Base-by-base conservation (phyloP, 2,113 vertebrate genomes). In the Eleginops maclovinus region DNA sequence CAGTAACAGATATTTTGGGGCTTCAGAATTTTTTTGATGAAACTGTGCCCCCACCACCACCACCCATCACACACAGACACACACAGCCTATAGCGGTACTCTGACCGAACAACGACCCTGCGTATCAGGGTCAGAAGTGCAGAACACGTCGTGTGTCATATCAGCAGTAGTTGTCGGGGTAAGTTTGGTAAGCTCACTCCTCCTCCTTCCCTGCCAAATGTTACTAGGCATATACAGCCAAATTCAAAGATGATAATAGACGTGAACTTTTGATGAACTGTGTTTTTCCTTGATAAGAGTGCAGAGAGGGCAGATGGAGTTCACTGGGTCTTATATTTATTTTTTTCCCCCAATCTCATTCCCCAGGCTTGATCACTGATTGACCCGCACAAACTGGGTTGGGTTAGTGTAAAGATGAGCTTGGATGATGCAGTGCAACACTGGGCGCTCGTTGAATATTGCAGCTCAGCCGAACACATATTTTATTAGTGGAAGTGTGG, bases 21-120 rank as follows among this genome's bases (percentile, higher is more conserved):
- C 11, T 77, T 82, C 68, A 49, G 13, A n/a, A 60, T 67, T 72
- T 77, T 67, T 82, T 69, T 76, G 67, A 22, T 31, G n/a, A 0
- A 63, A 64, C 49, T 72, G n/a, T 53, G 67, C n/a, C n/a, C 11
- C 53, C 72, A 71, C n/a, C 50, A 15, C 28, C 44, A 28, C 47
- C 24, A 28, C 19, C 13, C 17, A 54, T 12, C 44, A 17, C 53
- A 49, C 72, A 71, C 62, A 60, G 43, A 66, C 67, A 81, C 53
- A 69, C 75, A 85, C 15, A 81, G 90, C 89, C 90, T 67, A 76
- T 75, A 91, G 92, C 86, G 40, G 64, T 77, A 67, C 74, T 86
- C 89, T 95, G 94, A 93, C 94, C 92, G 91, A 89, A 75, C 88
- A 78, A 11, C 63, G 89, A 94, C 92, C 94, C 87, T 3, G 11